phyloP scores from a whole-genome alignment of 1,140 invertebrate genomes.

The Littorina saxatilis region DNA sequence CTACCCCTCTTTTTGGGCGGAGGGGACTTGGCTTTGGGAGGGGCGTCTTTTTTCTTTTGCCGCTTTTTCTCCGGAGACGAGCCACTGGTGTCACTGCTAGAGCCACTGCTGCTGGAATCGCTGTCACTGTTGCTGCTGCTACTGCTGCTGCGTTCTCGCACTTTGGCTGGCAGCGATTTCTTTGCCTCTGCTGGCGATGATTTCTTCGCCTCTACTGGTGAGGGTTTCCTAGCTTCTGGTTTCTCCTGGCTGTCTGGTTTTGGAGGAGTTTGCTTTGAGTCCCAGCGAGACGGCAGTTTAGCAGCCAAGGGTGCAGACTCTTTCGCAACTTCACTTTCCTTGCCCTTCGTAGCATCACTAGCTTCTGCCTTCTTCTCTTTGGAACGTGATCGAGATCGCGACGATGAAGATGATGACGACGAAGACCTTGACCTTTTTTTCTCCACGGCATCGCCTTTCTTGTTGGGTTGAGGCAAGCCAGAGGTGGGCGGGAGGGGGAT shows the following conservation, averaged over 20 bases:
- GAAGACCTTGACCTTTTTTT: slow-evolving; percentile 32
- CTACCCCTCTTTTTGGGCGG: slow-evolving; percentile 24
- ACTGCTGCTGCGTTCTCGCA: neutral
- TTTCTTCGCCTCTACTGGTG: neutral
- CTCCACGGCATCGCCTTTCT: neutral
- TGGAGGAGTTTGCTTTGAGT: neutral
- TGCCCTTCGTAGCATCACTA: neutral
- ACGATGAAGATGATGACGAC: slow-evolving; percentile 39
- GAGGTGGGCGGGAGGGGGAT: neutral
- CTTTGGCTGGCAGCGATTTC: neutral
- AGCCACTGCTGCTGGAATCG: slow-evolving; percentile 10
- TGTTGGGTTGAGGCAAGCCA: neutral
- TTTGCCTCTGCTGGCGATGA: neutral
- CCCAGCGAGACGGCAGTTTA: slow-evolving; percentile 14
- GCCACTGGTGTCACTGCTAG: slow-evolving; percentile 31
- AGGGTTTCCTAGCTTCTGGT: neutral
- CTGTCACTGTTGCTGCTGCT: slow-evolving; percentile 29
- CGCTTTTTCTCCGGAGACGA: slow-evolving; percentile 24
- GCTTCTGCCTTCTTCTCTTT: slow-evolving; percentile 35
- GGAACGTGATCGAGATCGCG: slow-evolving; percentile 22
- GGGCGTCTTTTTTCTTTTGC: slow-evolving; percentile 15
- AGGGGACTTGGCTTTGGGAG: slow-evolving; percentile 14
- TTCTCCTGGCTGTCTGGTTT: neutral
- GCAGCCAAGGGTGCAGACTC: neutral
- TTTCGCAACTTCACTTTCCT: slow-evolving; percentile 4